Evolutionary conservation across 1,140 invertebrate genomes (phyloP).

Genomic region (Drosophila triauraria): DNA sequence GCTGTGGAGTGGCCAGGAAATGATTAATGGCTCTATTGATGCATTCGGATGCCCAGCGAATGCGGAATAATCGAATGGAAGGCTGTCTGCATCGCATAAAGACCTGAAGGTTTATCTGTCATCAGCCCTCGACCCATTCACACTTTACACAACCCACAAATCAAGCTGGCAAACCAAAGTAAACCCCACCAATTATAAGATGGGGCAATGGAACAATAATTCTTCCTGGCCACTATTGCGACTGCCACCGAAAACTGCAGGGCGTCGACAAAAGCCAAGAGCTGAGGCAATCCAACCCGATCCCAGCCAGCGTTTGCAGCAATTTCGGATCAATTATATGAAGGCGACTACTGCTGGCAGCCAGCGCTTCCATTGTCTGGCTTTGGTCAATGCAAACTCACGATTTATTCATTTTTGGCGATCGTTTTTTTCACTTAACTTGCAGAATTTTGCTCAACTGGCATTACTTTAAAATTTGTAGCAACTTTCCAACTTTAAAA

Average conservation of each 20-base stretch:
- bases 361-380: constrained; percentile 55
- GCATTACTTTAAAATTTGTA: constrained; percentile 21
- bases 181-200: constrained; percentile 60
- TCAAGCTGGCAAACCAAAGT: constrained; percentile 45
- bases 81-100: constrained; percentile 16
- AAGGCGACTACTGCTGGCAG: constrained; percentile 41
- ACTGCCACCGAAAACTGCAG: constrained; percentile 53
- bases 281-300: constrained; percentile 60
- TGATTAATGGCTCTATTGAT: constrained; percentile 67
- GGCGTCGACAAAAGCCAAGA: constrained; percentile 69
- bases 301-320: constrained; percentile 53
- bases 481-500: constrained; percentile 8
- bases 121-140: constrained; percentile 37
- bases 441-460: constrained; percentile 25
- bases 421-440: constrained; percentile 15
- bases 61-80: constrained; percentile 32
- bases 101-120: constrained; percentile 26
- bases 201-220: constrained; percentile 66
- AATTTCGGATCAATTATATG: constrained; percentile 74
- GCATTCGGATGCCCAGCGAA: constrained; percentile 29
- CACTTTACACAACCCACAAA: constrained; percentile 52
- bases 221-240: constrained; percentile 59
- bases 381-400: constrained; percentile 58
- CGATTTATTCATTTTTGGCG: constrained; percentile 60
- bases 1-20: constrained; percentile 61